Base-by-base conservation (phyloP, 2,113 vertebrate species). In the Pristiophorus japonicus region DNA sequence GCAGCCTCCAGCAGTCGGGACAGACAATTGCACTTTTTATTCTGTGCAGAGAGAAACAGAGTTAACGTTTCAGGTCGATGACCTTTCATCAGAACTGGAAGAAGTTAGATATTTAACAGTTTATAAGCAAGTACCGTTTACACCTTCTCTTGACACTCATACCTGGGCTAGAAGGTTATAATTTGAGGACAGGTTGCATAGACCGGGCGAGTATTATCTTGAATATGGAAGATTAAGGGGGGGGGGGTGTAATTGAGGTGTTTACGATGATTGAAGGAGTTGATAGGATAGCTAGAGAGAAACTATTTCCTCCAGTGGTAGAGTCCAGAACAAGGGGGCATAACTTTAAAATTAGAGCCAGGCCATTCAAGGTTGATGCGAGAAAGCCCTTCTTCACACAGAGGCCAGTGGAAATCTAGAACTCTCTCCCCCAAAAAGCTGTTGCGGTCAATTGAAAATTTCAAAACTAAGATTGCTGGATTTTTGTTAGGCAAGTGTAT, bases 11-110 rank as follows among this genome's bases (percentile, higher is more conserved):
- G 98, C 96, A 96, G 96, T 34, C 18, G 96, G 97, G 96, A 96
- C 96, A 98, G 97, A 99, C 98, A 99, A 99, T 99, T 97, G 96
- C 97, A 97, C 97, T 98, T 98, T 98, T 99, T 98, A 98, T 98
- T 98, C 55, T 63, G 88, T 22, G 59, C 27, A 91, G 88, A 91
- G 55, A 63, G 59, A 92, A 38, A 38, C 12, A 63, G 55, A 38
- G 18, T 92, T 63, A 63, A 62, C 3, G 14, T 62, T 62, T 91
- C 55, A 20, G 62, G 16, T 38, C 18, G n/a, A 62, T 20, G 18
- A 38, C 3, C 34, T 62, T 63, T 20, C 88, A 20, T 92, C 88
- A 92, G 88, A 63, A 63, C 88, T 18, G 88, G 14, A 63, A 63
- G n/a, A 16, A 62, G 16, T 92, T 1, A 38, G 59, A 92, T 6